Evolutionary conservation across 2,888 invertebrate species (phyloP).

Genomic region (Drosophila sordidula): DNA sequence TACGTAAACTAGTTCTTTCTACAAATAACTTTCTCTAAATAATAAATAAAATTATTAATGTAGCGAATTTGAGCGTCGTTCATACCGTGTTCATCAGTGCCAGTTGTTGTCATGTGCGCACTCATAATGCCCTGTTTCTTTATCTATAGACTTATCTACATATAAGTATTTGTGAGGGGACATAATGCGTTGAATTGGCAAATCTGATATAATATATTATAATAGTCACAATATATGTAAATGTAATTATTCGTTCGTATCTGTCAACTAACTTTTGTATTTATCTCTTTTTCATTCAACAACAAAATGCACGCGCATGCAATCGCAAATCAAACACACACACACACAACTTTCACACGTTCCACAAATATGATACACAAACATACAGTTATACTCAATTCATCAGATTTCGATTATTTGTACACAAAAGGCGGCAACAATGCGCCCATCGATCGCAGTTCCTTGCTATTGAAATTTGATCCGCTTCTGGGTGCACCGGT

Average conservation of each 20-base stretch:
- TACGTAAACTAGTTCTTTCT: no score
- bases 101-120: slow-evolving; percentile 24
- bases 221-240: not conserved
- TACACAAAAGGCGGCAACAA: slow-evolving; percentile 84
- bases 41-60: no score
- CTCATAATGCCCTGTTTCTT: not conserved
- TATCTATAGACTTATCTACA: slow-evolving; percentile 11
- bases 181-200: slow-evolving; percentile 1
- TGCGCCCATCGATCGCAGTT: slow-evolving; percentile 82
- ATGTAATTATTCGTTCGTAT: not conserved
- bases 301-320: slow-evolving; percentile 60
- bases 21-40: no score
- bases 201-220: slow-evolving; percentile 3
- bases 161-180: slow-evolving; percentile 8
- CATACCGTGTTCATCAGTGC: not conserved
- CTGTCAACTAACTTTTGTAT: slow-evolving; percentile 48
- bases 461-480: slow-evolving; percentile 84
- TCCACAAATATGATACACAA: slow-evolving; percentile 15
- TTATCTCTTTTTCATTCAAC: slow-evolving; percentile 40
- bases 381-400: slow-evolving; percentile 82
- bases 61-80: slow-evolving; percentile 12
- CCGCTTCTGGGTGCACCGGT: slow-evolving; percentile 83
- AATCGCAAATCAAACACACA: slow-evolving; percentile 3
- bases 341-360: slow-evolving; percentile 19
- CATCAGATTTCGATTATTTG: slow-evolving; percentile 85